Conservation (phyloP, 2,888 invertebrate genomes). For the Mamestra brassicae region DNA sequence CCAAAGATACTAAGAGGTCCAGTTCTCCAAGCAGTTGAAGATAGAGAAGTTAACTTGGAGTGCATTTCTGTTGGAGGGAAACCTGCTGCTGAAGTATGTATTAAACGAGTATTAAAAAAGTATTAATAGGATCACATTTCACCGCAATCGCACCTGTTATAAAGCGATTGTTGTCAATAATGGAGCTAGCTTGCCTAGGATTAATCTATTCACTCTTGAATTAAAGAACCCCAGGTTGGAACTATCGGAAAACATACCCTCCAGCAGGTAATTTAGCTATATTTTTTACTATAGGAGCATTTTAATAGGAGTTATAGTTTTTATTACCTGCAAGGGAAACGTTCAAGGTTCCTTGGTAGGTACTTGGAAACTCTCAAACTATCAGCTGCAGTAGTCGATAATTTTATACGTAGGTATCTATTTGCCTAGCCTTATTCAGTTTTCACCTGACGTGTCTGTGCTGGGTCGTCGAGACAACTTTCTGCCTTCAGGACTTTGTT, state of each 20-base stretch:
- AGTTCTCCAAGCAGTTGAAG: slow-evolving; percentile 96
- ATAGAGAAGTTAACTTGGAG: slow-evolving; percentile 96
- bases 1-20: slow-evolving; percentile 96
- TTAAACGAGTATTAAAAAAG: background rate
- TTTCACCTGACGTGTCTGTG: too few relatives aligned
- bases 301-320: background rate
- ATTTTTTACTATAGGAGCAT: too few relatives aligned
- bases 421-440: too few relatives aligned
- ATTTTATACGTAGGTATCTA: too few relatives aligned
- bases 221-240: too few relatives aligned
- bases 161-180: too few relatives aligned
- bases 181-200: too few relatives aligned
- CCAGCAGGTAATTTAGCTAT: background rate
- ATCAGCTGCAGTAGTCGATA: background rate
- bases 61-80: slow-evolving; percentile 98
- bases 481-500: too few relatives aligned
- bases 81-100: slow-evolving; percentile 96
- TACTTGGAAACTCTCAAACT: background rate
- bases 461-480: too few relatives aligned
- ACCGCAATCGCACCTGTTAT: too few relatives aligned
- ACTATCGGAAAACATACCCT: background rate
- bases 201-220: too few relatives aligned
- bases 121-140: too few relatives aligned
- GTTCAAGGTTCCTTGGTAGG: background rate
- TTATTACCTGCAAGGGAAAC: background rate